Conservation (phyloP, 2,888 invertebrate genomes). For the Timema cristinae region DNA sequence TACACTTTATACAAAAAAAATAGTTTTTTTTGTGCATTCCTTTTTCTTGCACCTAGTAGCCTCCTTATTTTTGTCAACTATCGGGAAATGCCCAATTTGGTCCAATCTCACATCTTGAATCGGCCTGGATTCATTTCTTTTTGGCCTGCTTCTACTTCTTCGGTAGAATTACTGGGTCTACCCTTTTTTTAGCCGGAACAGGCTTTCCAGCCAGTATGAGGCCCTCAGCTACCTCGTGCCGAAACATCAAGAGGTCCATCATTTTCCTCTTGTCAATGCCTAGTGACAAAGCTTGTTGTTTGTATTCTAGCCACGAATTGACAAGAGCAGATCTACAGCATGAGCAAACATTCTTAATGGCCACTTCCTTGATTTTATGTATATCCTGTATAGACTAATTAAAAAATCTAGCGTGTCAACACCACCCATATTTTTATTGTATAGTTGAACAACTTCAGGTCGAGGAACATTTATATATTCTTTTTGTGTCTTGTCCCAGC, state of each 20-base stretch:
- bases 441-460: slow-evolving; percentile 32
- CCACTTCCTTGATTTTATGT: slow-evolving; percentile 29
- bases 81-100: not conserved
- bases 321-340: slow-evolving; percentile 30
- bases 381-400: slow-evolving; percentile 30
- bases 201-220: slow-evolving; percentile 5
- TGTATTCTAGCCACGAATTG: slow-evolving; percentile 30
- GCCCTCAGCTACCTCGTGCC: not conserved
- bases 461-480: slow-evolving; percentile 28
- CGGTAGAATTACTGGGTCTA: not conserved
- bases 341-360: slow-evolving; percentile 30
- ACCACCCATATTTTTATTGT: slow-evolving; percentile 34
- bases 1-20: not conserved
- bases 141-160: not conserved
- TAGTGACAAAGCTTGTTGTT: slow-evolving; percentile 10
- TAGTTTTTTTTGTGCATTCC: not conserved
- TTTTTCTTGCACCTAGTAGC: slow-evolving; percentile 7
- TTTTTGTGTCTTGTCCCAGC: slow-evolving; percentile 28
- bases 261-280: slow-evolving; percentile 1
- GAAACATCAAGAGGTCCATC: not conserved
- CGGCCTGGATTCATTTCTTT: slow-evolving; percentile 1
- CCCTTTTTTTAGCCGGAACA: not conserved
- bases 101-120: not conserved
- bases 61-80: not conserved
- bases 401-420: slow-evolving; percentile 33